phyloP scores from a whole-genome alignment of 2,113 vertebrate species.

The Aspiorhynchus laticeps region DNA sequence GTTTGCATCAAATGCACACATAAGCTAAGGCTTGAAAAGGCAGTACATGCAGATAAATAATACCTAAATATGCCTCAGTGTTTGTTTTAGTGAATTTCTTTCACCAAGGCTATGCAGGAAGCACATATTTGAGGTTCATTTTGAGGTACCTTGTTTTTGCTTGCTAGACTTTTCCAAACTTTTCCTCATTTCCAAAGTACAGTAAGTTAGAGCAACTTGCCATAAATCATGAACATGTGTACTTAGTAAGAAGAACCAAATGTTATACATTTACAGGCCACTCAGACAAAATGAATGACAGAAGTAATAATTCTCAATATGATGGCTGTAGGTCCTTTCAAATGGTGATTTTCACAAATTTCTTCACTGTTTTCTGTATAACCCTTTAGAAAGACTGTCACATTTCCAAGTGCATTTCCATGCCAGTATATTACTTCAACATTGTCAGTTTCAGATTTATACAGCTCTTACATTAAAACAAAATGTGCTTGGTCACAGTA shows the following conservation, averaged over 20 bases:
- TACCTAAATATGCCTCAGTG: not conserved
- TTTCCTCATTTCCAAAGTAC: not conserved
- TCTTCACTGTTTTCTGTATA: not conserved
- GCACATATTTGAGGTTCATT: not conserved
- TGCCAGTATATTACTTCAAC: not conserved
- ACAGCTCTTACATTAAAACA: not conserved
- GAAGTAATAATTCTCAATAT: not conserved
- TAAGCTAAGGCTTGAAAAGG: not conserved
- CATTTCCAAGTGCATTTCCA: not conserved
- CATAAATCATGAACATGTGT: not conserved
- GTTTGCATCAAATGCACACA: not conserved
- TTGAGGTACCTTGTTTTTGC: not conserved
- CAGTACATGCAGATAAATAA: not conserved
- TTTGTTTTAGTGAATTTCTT: not conserved
- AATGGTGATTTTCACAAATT: not conserved
- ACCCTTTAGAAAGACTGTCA: not conserved
- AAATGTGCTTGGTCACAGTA: not conserved
- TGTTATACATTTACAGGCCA: not conserved
- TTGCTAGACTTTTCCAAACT: not conserved
- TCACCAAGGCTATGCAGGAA: not conserved
- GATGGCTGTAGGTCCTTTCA: no score
- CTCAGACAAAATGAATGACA: not conserved
- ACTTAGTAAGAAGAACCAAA: not conserved
- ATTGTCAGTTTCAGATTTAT: not conserved
- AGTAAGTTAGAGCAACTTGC: not conserved